Base-by-base conservation (phyloP, 2,113 vertebrate species). In the Sterrhoptilus dennistouni region DNA sequence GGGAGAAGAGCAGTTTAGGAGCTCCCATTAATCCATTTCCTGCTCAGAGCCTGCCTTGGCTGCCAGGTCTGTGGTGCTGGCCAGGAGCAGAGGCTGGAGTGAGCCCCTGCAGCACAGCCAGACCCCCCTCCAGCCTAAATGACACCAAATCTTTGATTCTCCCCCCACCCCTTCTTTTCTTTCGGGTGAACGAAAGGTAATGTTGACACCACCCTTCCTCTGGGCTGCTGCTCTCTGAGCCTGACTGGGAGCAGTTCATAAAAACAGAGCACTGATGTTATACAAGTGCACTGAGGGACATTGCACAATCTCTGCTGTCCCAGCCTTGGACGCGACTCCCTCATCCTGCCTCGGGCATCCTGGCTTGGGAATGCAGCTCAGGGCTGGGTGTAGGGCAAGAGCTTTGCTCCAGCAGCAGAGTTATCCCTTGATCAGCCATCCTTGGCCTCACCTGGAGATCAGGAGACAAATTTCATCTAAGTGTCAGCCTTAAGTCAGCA, bases 121-220 rank as follows among this genome's bases (percentile, higher is more conserved):
- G 88, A 66, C 52, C 71, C 68, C 63, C 74, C 70, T 25, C 50
- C 59, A 29, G 85, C 83, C 3, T 2, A 35, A 78, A 83, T 0
- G 1, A 20, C 65, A 38, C 68, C 49, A 13, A 90, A 86, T 20
- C 35, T 59, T 44, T 35, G 31, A 14, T 52, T 57, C 8, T 47
- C 4, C 19, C 21, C 13, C 18, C 14, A 8, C 0, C 5, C 9
- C 36, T 77, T 33, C 63, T 88, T 64, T 71, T 60, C 81, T 83
- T 85, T 91, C 2, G 79, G 88, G 90, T 96, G 96, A 94, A 44
- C 68, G 93, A 71, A 93, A 96, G 92, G 95, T 96, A 25, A 87
- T 29, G 72, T 49, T 90, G 95, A 92, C 93, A 89, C 95, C 93
- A 95, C 95, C 95, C 93, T 96, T 96, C 95, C 95, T 93, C 93